phyloP scores from a whole-genome alignment of 2,113 vertebrate genomes.

The Carassius gibelio region DNA sequence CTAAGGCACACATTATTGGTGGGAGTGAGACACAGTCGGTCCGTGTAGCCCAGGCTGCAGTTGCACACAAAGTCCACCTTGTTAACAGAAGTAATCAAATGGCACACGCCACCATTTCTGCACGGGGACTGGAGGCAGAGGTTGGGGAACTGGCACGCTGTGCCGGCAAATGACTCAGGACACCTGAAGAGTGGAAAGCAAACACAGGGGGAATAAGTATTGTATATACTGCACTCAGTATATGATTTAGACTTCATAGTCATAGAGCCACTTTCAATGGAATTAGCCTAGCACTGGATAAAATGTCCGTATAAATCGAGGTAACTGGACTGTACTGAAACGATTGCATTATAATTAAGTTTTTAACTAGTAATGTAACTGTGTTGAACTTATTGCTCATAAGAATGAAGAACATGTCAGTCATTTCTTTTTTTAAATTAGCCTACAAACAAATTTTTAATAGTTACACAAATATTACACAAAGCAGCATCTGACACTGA shows the following conservation, averaged over 20 bases:
- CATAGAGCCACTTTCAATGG: not conserved
- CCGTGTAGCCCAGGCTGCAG: slow-evolving; percentile 84
- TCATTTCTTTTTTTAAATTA: not conserved
- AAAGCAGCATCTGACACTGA: not conserved
- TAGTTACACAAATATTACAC: not conserved
- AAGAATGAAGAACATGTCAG: no score
- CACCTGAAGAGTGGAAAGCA: not conserved
- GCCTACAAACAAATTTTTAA: not conserved
- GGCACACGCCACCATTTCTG: slow-evolving; percentile 83
- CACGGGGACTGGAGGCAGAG: slow-evolving; percentile 83
- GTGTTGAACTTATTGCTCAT: not conserved
- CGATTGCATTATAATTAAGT: not conserved
- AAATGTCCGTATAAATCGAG: not conserved
- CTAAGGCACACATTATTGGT: slow-evolving; percentile 79
- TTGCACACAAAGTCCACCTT: slow-evolving; percentile 77
- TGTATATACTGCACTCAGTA: not conserved
- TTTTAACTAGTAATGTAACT: not conserved
- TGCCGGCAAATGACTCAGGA: slow-evolving; percentile 64
- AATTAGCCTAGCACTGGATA: not conserved
- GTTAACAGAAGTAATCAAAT: slow-evolving; percentile 59
- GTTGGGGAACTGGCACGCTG: slow-evolving; percentile 83
- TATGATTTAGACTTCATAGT: not conserved
- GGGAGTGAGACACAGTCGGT: slow-evolving; percentile 81
- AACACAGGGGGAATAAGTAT: not conserved
- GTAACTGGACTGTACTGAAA: not conserved